A percentile compares a stretch with the other conserved stretches of the same genome.
phyloP scores from a whole-genome alignment of 2,888 invertebrate genomes.

The Tuta absoluta region DNA sequence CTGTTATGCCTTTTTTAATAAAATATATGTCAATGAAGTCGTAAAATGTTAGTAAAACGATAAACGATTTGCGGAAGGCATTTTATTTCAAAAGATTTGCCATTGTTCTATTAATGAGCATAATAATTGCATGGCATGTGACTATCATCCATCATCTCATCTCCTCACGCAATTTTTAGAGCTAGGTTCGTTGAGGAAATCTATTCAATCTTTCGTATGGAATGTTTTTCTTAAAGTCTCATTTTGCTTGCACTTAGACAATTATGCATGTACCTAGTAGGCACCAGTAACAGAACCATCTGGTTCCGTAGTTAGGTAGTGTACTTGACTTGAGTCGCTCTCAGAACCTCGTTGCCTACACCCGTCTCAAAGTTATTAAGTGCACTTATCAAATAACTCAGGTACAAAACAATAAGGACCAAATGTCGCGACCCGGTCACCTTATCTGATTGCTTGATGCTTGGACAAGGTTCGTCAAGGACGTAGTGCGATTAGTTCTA shows the following conservation, averaged over 20 bases:
- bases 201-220: background rate
- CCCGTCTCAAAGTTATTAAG: background rate
- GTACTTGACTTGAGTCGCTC: conserved; percentile 5
- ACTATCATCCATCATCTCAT: background rate
- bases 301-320: background rate
- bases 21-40: too few relatives aligned
- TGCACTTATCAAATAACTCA: background rate
- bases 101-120: background rate
- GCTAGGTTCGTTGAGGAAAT: background rate
- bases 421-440: conserved; percentile 2
- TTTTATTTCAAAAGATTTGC: background rate
- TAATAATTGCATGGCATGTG: conserved; percentile 3
- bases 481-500: background rate
- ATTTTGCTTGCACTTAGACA: background rate
- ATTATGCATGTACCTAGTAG: background rate
- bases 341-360: conserved; percentile 6
- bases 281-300: background rate
- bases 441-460: background rate
- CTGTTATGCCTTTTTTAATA: too few relatives aligned
- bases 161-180: background rate
- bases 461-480: background rate
- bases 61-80: background rate
- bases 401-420: background rate
- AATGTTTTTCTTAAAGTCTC: background rate
- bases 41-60: too few relatives aligned